Base-by-base conservation (phyloP, 1,140 invertebrate genomes). In the Bombus soroeensis region DNA sequence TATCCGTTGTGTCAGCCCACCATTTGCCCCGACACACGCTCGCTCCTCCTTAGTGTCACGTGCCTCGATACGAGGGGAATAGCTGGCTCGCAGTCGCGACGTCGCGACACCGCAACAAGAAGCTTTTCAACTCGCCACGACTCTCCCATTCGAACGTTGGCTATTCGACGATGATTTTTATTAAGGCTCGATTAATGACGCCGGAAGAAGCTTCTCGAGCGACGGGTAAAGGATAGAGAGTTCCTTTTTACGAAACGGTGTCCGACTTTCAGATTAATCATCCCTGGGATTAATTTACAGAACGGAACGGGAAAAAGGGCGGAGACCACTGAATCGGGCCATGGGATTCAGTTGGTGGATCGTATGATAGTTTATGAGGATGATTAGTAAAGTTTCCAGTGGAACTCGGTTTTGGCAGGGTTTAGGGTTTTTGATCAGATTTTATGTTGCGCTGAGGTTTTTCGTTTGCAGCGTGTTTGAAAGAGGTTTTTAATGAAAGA, bases 11-110 rank as follows among this genome's bases (percentile, higher is more conserved):
- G 81, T 81, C 87, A 82, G 83, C 72, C 59, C 73, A 57, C 88
- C 89, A 85, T 87, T 90, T 83, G 70, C 78, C 22, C n/a, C 43
- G 78, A 77, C 64, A 76, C 83, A 74, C 87, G 79, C 72, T 89
- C 85, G 77, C 68, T 83, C 34, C 77, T 89, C 72, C 81, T 89
- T 90, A 90, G 89, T 87, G 88, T 87, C 87, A 88, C 85, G 66
- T 62, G 73, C 34, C 73, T 37, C 78, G 87, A 89, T 88, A 32
- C 71, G 41, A 62, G 87, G 73, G 88, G 73, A 88, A 85, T 89
- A 81, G 68, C 28, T 43, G 25, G 12, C 66, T 34, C 66, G 66
- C 6, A 18, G 15, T 34, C 80, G 70, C 47, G 57, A 43, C 71
- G 71, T 64, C 53, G 37, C 53, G 47, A 73, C 80, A 53, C 64